Conservation (phyloP, 1,140 invertebrate species). For the Gryon sp. region DNA sequence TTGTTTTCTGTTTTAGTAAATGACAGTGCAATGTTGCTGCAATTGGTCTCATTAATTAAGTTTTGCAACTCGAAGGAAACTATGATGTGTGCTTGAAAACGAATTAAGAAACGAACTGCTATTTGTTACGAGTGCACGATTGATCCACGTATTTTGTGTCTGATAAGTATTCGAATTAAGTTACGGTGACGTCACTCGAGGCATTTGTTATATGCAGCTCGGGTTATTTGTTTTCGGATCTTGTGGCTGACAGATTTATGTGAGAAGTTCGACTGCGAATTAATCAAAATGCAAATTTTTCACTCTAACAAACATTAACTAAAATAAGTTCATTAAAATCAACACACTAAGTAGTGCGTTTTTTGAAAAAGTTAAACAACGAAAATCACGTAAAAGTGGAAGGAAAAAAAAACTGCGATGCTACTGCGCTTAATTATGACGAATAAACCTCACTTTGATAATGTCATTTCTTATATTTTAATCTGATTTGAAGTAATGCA, state of each 20-base stretch:
- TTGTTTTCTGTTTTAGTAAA: too few species aligned
- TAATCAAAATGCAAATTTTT: constrained; percentile 17
- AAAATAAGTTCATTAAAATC: background rate
- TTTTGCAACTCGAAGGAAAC: constrained; percentile 36
- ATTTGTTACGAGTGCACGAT: constrained; percentile 28
- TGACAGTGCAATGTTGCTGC: constrained; percentile 24
- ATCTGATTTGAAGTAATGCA: background rate
- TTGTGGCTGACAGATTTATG: constrained; percentile 33
- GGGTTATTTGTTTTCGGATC: constrained; percentile 10
- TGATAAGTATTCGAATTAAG: constrained; percentile 37
- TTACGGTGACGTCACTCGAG: background rate
- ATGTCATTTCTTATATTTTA: background rate
- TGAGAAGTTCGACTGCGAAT: constrained; percentile 2
- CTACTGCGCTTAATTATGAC: too few species aligned
- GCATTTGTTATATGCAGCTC: background rate
- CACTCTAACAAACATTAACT: too few species aligned
- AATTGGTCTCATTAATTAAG: constrained; percentile 50
- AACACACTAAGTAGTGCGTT: too few species aligned
- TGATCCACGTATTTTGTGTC: constrained; percentile 12
- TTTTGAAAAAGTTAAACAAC: too few species aligned
- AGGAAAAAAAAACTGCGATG: too few species aligned
- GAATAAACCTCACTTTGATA: too few species aligned
- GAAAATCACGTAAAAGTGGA: too few species aligned
- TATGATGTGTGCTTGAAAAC: constrained; percentile 28
- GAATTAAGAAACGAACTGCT: constrained; percentile 43